Evolutionary conservation across 2,888 invertebrate genomes (phyloP).

Genomic region (Platerodrilus igneus): DNA sequence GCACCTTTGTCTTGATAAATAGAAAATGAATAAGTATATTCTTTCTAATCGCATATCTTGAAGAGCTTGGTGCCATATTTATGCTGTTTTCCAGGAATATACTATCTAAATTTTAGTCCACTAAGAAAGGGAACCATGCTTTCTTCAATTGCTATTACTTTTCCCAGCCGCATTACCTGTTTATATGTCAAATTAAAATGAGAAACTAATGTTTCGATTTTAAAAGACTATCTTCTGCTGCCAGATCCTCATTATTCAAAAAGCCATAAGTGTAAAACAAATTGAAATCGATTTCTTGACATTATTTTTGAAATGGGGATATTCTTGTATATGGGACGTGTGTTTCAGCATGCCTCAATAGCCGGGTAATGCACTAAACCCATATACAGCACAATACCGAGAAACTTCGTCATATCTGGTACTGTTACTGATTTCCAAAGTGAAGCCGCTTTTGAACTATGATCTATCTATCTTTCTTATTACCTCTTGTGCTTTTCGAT

Average conservation of each 20-base stretch:
- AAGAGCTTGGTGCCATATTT: constrained; percentile 3
- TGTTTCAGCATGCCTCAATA: too few relatives aligned
- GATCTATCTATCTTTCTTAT: not conserved
- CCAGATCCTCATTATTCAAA: constrained; percentile 1
- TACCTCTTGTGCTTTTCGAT: constrained; percentile 3
- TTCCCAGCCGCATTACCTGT: constrained; percentile 21
- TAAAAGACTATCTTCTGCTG: constrained; percentile 10
- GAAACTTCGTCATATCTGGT: too few relatives aligned
- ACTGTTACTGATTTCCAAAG: constrained; percentile 3
- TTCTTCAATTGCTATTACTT: constrained; percentile 28
- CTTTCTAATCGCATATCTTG: constrained; percentile 16
- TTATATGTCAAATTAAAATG: constrained; percentile 18
- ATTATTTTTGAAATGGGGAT: too few relatives aligned
- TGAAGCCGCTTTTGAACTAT: constrained; percentile 3
- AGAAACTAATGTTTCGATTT: constrained; percentile 18
- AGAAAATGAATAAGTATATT: constrained; percentile 17
- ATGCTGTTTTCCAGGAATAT: constrained; percentile 15
- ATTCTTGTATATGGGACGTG: too few relatives aligned
- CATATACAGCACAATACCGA: too few relatives aligned
- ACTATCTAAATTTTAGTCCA: constrained; percentile 15
- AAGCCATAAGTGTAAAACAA: too few relatives aligned
- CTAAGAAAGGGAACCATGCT: constrained; percentile 19
- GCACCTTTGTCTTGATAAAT: constrained; percentile 16
- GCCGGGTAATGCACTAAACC: too few relatives aligned
- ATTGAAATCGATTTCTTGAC: too few relatives aligned